Evolutionary conservation across 2,888 invertebrate genomes (phyloP).

Genomic region (Tenthredo notha): DNA sequence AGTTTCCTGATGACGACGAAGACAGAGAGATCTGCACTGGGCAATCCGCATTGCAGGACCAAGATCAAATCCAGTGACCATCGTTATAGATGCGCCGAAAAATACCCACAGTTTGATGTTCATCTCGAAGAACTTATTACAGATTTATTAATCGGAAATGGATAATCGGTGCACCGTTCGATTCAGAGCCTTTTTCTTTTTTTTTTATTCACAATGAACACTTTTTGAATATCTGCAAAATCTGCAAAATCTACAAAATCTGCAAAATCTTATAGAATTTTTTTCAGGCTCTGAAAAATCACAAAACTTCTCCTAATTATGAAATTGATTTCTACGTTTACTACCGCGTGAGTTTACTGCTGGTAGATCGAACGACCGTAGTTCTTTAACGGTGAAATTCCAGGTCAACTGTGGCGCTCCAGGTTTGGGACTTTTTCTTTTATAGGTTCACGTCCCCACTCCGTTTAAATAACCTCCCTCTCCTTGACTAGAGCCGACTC

Average conservation of each 20-base stretch:
- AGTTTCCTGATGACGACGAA: conserved; percentile 60
- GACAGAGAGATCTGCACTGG: conserved; percentile 75
- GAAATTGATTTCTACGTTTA: background rate
- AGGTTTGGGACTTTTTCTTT: conserved; percentile 70
- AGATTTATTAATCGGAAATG: background rate
- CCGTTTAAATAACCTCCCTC: conserved; percentile 59
- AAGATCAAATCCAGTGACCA: conserved; percentile 71
- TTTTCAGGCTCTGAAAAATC: background rate
- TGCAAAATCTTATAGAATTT: background rate
- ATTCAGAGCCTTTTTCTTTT: background rate
- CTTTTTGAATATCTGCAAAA: conserved; percentile 8
- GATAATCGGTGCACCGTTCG: background rate
- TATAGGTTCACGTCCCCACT: conserved; percentile 72
- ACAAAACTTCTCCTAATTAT: background rate
- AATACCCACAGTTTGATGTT: conserved; percentile 61
- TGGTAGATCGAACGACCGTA: conserved; percentile 8
- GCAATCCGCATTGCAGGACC: conserved; percentile 73
- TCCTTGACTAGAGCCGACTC: conserved; percentile 56
- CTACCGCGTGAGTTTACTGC: conserved; percentile 33
- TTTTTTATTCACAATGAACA: conserved; percentile 52
- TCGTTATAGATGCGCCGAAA: conserved; percentile 62
- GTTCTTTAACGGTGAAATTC: conserved; percentile 63
- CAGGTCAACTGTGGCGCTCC: conserved; percentile 75
- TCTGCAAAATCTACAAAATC: too few relatives aligned
- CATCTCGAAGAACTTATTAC: conserved; percentile 58